Conservation (phyloP, 2,797 vertebrate genomes). For the Xerus rutilus region DNA sequence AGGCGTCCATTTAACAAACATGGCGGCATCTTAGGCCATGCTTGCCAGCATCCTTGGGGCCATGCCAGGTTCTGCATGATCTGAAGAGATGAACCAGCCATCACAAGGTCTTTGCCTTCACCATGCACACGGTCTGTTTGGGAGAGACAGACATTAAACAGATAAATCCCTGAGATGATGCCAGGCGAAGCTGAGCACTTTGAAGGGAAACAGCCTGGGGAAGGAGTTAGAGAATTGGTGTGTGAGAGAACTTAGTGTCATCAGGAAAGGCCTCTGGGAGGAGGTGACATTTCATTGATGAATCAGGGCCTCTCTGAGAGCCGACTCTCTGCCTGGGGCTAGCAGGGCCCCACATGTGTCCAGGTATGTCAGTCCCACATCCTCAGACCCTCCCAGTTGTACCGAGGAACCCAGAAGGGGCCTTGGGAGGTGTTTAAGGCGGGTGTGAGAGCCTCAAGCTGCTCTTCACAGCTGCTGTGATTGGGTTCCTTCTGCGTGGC, state of each 20-base stretch:
- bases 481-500: slow-evolving; percentile 86
- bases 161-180: not conserved
- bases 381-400: not conserved
- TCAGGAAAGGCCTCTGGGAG: not conserved
- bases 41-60: not conserved
- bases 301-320: not conserved
- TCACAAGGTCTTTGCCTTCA: not conserved
- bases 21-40: not conserved
- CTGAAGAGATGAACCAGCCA: not conserved
- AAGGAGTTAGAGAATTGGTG: not conserved
- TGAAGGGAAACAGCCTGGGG: not conserved
- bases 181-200: not conserved
- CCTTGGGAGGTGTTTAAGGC: slow-evolving; percentile 79
- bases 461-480: slow-evolving; percentile 87
- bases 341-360: not conserved
- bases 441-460: slow-evolving; percentile 79
- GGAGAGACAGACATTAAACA: not conserved
- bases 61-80: not conserved
- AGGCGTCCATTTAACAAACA: not conserved
- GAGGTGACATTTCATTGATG: not conserved
- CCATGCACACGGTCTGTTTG: not conserved
- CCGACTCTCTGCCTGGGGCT: not conserved
- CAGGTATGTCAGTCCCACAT: not conserved
- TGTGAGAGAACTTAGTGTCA: not conserved
- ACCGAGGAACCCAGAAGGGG: slow-evolving; percentile 63